Percentiles rank a stretch among this genome's conserved stretches.
Conservation (phyloP, 2,113 vertebrate species). For the Galemys pyrenaicus region DNA sequence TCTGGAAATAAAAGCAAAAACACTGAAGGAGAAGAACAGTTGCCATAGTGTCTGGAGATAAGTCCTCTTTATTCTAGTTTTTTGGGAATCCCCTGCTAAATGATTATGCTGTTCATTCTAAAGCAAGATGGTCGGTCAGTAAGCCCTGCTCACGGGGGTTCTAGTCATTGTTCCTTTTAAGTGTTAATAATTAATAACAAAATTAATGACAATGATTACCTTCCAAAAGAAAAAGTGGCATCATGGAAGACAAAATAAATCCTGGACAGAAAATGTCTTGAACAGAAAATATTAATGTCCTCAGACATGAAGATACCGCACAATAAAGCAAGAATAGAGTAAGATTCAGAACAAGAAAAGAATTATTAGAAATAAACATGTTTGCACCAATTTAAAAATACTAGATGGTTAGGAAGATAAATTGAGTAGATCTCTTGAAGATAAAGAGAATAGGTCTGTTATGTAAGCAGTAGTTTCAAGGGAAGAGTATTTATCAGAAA, state of each 20-base stretch:
- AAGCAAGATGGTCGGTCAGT: not conserved
- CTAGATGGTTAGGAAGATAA: not conserved
- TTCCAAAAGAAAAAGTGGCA: not conserved
- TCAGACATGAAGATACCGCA: not conserved
- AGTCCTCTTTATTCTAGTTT: not conserved
- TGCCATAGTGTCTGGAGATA: not conserved
- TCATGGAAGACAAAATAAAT: not conserved
- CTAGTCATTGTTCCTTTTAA: not conserved
- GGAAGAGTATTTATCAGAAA: not conserved
- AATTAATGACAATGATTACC: too few species aligned
- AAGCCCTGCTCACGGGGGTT: not conserved
- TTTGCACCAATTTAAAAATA: not conserved
- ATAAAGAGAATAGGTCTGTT: not conserved
- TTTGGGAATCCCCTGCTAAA: not conserved
- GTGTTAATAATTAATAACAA: not conserved
- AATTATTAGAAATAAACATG: constrained; percentile 14
- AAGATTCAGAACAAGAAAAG: not conserved
- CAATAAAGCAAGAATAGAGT: constrained; percentile 15
- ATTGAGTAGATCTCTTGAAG: constrained; percentile 9
- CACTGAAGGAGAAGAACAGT: not conserved
- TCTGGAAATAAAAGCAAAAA: constrained; percentile 31
- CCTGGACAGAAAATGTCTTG: not conserved
- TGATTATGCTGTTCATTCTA: not conserved
- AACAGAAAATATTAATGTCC: not conserved
- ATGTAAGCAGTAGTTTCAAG: not conserved